Percentiles rank a stretch among this genome's conserved stretches.
These are phyloP conservation scores for Andrena camellia DNA, from an alignment of 2,888 invertebrate species.

Conservation along the genomic window DNA sequence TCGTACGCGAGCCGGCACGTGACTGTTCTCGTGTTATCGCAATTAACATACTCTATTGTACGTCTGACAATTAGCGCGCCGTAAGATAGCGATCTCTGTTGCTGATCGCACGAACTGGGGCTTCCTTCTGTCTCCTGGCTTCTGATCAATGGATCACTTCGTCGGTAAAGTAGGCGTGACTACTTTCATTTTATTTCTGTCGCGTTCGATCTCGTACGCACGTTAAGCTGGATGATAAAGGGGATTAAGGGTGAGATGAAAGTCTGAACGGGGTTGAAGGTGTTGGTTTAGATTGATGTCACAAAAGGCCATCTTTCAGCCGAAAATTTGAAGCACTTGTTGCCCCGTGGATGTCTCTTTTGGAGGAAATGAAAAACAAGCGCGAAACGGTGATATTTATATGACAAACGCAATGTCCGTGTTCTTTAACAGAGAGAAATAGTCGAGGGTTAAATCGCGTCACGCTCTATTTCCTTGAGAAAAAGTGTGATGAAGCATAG, in stretches of 20 bases:
- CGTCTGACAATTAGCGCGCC: neutral
- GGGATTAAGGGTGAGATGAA: too few relatives aligned
- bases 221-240: too few relatives aligned
- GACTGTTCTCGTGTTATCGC: conserved; percentile 31
- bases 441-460: neutral
- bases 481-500: neutral
- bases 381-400: too few relatives aligned
- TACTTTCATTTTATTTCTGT: neutral
- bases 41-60: conserved; percentile 38
- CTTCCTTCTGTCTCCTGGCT: neutral
- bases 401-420: neutral
- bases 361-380: neutral
- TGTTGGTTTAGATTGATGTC: too few relatives aligned
- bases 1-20: conserved; percentile 21
- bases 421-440: neutral
- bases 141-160: conserved; percentile 26
- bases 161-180: conserved; percentile 42
- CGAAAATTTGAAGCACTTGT: too few relatives aligned
- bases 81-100: conserved; percentile 47
- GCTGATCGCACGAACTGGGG: conserved; percentile 30
- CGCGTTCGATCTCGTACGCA: neutral
- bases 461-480: neutral
- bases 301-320: too few relatives aligned
- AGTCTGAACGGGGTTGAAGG: too few relatives aligned
- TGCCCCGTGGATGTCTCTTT: too few relatives aligned